Conservation (phyloP, 2,888 invertebrate genomes). For the Thelaira solivaga region DNA sequence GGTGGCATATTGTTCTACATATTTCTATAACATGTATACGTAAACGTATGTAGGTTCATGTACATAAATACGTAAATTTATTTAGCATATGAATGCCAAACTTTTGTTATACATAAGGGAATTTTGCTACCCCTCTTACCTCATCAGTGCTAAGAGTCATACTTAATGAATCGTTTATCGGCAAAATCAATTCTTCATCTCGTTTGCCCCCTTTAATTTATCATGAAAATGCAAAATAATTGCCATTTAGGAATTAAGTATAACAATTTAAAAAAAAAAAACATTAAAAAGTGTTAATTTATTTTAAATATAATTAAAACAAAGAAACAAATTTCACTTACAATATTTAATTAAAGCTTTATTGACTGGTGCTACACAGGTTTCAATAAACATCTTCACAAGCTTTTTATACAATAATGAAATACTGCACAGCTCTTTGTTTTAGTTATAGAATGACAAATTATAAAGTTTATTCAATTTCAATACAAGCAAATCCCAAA, state of each 20-base stretch:
- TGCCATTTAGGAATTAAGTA: neutral
- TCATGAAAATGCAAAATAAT: neutral
- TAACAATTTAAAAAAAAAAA: constrained; percentile 17
- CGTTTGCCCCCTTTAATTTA: constrained; percentile 91
- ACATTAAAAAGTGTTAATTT: too few species aligned
- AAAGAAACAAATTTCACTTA: constrained; percentile 77
- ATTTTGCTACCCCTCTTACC: constrained; percentile 78
- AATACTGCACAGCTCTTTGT: too few species aligned
- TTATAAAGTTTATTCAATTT: neutral
- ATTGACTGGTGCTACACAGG: constrained; percentile 95
- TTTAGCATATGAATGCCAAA: constrained; percentile 42
- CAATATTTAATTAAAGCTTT: constrained; percentile 99
- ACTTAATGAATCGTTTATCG: constrained; percentile 97
- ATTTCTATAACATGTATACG: neutral
- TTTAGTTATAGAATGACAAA: neutral
- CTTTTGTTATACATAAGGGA: constrained; percentile 32
- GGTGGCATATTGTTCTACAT: constrained; percentile 19
- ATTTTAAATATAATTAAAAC: neutral
- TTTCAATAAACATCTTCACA: constrained; percentile 79
- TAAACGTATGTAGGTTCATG: neutral
- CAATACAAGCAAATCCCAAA: too few species aligned
- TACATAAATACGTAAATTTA: neutral
- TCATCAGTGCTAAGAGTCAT: constrained; percentile 90
- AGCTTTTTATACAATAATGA: too few species aligned
- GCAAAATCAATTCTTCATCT: constrained; percentile 93